Base-by-base conservation (phyloP, 2,113 vertebrate species). In the Hippocampus abdominalis region DNA sequence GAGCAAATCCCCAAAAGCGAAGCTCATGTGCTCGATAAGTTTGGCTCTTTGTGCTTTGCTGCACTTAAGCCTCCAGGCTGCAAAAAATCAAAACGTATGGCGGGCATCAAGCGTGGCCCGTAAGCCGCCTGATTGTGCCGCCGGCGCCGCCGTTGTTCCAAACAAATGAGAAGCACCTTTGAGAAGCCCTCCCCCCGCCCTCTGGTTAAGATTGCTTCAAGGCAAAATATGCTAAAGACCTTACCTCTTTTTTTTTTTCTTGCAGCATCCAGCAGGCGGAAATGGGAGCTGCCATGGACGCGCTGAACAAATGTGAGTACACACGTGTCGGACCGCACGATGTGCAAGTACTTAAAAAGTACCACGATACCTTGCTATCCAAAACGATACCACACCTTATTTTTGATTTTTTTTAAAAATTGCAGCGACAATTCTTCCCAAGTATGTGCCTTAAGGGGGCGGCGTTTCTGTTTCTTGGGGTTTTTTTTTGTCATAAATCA, bases 201-300 rank as follows among this genome's bases (percentile, higher is more conserved):
- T 1, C 32, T 36, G 32, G 32, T 36, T 53, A 9, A 70, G 67
- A 48, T 80, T 59, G 66, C 16, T 64, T 54, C 27, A 70, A 71
- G 29, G 18, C 69, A 67, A 70, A 89, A 84, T 87, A 77, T 83
- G 72, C 73, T 86, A 83, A 85, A 79, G 62, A 76, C 56, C 59
- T 59, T 68, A 61, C 77, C 48, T 64, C 15, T 29, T 60, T 66
- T 39, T 25, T 20, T 64, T 53, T 77, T 65, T 75, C 73, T 82
- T 66, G 80, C 90, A 99, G 97, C 80, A 99, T 99, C 91, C 97
- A 99, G 79, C 96, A 98, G 92, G 97, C 97, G 0, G 97, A 99
- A 92, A 99, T 99, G 97, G 96, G 96, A 91, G 97, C 97, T 29
- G 97, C 97, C 54, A 98, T 98, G 96, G 97, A 98, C 8, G 97